Base-by-base conservation (phyloP, 2,797 vertebrate species). In the Synaphobranchus kaupii region DNA sequence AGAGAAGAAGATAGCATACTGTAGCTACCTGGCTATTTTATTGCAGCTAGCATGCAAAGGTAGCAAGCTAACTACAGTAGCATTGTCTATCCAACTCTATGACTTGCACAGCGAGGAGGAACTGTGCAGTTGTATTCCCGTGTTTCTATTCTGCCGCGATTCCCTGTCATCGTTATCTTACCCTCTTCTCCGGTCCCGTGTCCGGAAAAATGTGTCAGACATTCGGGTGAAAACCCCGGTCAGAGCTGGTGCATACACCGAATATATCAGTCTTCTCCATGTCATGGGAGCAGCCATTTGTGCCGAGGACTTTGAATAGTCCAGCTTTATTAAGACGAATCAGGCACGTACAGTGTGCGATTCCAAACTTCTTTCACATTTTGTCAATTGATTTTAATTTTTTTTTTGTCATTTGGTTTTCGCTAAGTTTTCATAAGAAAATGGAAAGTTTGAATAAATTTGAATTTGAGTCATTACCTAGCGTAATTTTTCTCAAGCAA, bases 281-380 rank as follows among this genome's bases (percentile, higher is more conserved):
- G 92, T 93, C 95, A 95, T 93, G 95, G 95, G 93, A 85, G 96
- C 96, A 93, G 95, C 96, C 96, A 97, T 97, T 90, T 91, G 88
- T 94, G 91, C 86, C 50, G 85, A 85, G 84, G 4, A 0, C 8
- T 93, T 94, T 94, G 91, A 93, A 94, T 28, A 17, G 4, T 66
- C 44, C 34, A 78, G 48, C 85, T 86, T 86, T 86, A 86, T 86
- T 85, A 60, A 17, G 4, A 15, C 15, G 10, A 3, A 39, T 39
- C 71, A 44, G 6, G 44, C 10, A 15, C 5, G 15, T 34, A 76
- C 31, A 39, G 28, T 31, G n/a, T 31, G n/a, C 3, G 17, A 3
- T 76, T 76, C 31, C 31, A 15, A 68, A 66, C 22, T 34, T 31
- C 1, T 20, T n/a, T 56, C 0, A 56, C 6, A 10, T 56, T 56